phyloP scores from a whole-genome alignment of 2,113 vertebrate genomes.

The Xiphophorus couchianus region DNA sequence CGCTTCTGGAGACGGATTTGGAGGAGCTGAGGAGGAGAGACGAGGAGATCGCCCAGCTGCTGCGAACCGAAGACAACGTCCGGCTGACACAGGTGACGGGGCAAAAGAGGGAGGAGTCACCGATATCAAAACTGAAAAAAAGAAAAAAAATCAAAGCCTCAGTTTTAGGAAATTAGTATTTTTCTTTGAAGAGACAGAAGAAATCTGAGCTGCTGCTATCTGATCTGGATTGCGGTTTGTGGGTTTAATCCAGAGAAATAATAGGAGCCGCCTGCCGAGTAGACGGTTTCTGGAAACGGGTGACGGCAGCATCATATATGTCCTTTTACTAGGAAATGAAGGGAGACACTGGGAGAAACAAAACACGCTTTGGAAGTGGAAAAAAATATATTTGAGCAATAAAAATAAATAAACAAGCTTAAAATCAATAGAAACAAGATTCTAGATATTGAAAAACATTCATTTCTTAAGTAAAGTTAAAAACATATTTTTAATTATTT shows the following conservation, averaged over 20 bases:
- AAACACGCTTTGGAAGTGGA: background rate
- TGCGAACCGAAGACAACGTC: constrained; percentile 55
- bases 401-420: background rate
- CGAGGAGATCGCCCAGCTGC: constrained; percentile 60
- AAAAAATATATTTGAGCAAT: background rate
- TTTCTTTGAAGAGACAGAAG: too few species aligned
- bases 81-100: constrained; percentile 67
- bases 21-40: constrained; percentile 70
- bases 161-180: too few species aligned
- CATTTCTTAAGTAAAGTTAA: too few species aligned
- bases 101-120: background rate
- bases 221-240: background rate
- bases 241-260: background rate
- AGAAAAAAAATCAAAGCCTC: too few species aligned
- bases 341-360: background rate
- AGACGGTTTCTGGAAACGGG: background rate
- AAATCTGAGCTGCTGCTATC: background rate
- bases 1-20: constrained; percentile 68
- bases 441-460: too few species aligned
- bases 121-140: too few species aligned
- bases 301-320: background rate
- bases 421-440: too few species aligned
- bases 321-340: background rate
- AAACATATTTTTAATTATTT: too few species aligned
- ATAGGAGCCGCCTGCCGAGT: background rate